Base-by-base conservation (phyloP, 2,888 invertebrate genomes). In the Andrena flavipes region DNA sequence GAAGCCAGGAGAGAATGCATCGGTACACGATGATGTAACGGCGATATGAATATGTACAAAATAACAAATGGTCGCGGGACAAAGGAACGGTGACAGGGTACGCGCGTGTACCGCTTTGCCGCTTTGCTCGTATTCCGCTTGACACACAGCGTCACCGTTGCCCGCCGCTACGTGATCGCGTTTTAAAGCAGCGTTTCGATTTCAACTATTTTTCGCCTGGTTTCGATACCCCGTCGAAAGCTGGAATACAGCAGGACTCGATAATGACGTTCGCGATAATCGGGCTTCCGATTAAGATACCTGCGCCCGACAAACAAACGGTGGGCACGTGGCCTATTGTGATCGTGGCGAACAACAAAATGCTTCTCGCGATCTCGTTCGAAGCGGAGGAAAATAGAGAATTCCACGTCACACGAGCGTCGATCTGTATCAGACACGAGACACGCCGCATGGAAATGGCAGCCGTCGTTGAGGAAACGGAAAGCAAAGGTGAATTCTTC, bases 1-100 rank as follows among this genome's bases (percentile, higher is more conserved):
- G 76, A 75, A 75, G 65, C 49, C 72, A 56, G 62, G 60, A 83
- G 82, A 89, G 86, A 88, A 89, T 84, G 85, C 87, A 86, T 83
- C 84, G 90, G 90, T 90, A 88, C 87, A 87, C 88, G 88, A 88
- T 91, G 90, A 91, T 88, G 91, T 88, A 91, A 91, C 88, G 86
- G 82, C 86, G 91, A 90, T 92, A 92, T 92, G 92, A 92, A 92
- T 92, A 92, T 92, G 91, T 89, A 91, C 84, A 90, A 92, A 92
- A 91, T 90, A 92, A 92, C 91, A 90, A 91, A 91, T 86, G 90
- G 88, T 84, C 76, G 84, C 86, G 85, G 82, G 65, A 91, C 91
- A 90, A 91, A 88, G 88, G 89, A 90, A 89, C 84, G 87, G 84
- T 86, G 90, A 87, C 87, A 84, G 86, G 84, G 82, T 78, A 84